These are phyloP conservation scores for Spatulosminthurus flaviceps DNA, from an alignment of 2,888 invertebrate species.

Conservation along the genomic window DNA sequence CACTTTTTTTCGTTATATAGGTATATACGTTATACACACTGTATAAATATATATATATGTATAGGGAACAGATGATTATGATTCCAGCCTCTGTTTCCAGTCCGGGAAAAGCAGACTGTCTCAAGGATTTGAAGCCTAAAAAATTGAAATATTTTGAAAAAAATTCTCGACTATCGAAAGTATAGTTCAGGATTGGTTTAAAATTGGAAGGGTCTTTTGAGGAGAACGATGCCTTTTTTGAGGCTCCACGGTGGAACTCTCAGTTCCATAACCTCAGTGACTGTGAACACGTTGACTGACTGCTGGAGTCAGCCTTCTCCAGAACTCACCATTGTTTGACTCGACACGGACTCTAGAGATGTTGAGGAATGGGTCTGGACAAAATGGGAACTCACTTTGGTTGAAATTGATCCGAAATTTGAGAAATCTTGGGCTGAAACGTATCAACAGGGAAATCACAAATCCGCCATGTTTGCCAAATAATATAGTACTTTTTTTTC, in stretches of 20 bases:
- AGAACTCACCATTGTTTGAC: conserved; percentile 14
- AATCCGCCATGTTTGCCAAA: conserved; percentile 47
- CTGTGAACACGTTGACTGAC: not conserved
- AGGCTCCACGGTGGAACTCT: not conserved
- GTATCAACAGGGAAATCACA: conserved; percentile 31
- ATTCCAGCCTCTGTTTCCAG: too few species aligned
- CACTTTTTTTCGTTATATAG: too few species aligned
- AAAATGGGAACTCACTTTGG: not conserved
- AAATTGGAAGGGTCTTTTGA: too few species aligned
- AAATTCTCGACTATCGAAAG: too few species aligned
- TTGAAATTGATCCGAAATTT: not conserved
- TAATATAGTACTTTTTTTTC: conserved; percentile 43
- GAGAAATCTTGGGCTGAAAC: conserved; percentile 16
- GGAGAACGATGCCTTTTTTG: not conserved
- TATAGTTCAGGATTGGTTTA: too few species aligned
- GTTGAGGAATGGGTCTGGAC: not conserved
- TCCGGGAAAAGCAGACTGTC: too few species aligned
- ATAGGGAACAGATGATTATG: too few species aligned
- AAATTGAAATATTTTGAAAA: too few species aligned
- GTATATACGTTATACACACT: too few species aligned
- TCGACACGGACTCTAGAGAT: not conserved
- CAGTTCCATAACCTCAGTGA: not conserved
- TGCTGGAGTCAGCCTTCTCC: not conserved
- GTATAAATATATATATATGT: too few species aligned
- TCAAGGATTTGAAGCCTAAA: too few species aligned